A percentile compares a stretch with the other conserved stretches of the same genome.
These are phyloP conservation scores for Acholoe squamosa DNA, from an alignment of 2,888 invertebrate genomes.

Conservation along the genomic window DNA sequence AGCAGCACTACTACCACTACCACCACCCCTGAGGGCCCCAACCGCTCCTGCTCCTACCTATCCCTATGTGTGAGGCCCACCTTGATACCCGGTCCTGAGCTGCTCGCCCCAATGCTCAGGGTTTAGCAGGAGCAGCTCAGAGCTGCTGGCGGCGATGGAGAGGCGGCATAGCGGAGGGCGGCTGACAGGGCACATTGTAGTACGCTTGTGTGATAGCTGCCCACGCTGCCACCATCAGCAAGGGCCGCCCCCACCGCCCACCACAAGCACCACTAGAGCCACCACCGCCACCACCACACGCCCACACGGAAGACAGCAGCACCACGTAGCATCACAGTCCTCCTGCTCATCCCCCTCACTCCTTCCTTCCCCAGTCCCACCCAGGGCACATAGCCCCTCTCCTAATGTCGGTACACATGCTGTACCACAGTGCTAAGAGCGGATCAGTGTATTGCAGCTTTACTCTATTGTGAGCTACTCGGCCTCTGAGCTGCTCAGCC, in stretches of 20 bases:
- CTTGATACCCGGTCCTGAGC: too few species aligned
- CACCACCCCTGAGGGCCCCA: neutral
- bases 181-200: slow-evolving; percentile 17
- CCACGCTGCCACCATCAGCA: neutral
- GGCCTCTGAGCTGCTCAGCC: neutral
- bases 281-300: neutral
- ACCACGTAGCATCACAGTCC: neutral
- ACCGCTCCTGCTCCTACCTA: neutral
- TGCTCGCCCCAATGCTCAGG: too few species aligned
- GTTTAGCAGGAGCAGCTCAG: neutral
- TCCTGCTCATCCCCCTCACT: neutral
- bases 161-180: neutral
- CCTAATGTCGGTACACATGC: too few species aligned
- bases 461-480: too few species aligned
- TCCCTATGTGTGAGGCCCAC: too few species aligned
- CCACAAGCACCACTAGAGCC: neutral
- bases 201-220: neutral
- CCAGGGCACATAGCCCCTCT: neutral
- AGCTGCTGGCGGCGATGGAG: slow-evolving; percentile 7
- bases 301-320: neutral
- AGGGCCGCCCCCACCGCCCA: neutral
- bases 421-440: too few species aligned
- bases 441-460: too few species aligned
- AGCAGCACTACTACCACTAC: neutral
- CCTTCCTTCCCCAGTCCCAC: neutral